Conservation (phyloP, 2,888 invertebrate genomes). For the Cryptops parisi region DNA sequence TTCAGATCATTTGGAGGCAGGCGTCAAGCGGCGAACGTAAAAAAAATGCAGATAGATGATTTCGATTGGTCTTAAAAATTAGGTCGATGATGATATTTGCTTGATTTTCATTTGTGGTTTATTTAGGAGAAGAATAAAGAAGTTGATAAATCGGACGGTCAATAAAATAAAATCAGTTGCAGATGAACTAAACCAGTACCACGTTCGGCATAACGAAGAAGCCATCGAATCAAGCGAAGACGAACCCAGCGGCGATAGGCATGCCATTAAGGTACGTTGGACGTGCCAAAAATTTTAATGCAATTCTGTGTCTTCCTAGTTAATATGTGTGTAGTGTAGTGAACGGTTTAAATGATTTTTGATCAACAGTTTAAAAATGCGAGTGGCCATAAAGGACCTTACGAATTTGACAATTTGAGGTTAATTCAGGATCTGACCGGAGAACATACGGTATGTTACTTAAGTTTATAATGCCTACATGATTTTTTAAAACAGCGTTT, state of each 20-base stretch:
- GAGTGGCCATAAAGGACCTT: slow-evolving; percentile 91
- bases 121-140: slow-evolving; percentile 31
- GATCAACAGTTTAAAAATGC: slow-evolving; percentile 84
- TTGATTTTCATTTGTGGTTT: slow-evolving; percentile 6
- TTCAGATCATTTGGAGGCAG: slow-evolving; percentile 26
- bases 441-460: slow-evolving; percentile 53
- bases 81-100: not conserved
- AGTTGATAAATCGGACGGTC: slow-evolving; percentile 64
- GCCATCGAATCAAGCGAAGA: slow-evolving; percentile 57
- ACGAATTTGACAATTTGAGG: slow-evolving; percentile 82
- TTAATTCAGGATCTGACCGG: slow-evolving; percentile 69
- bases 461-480: not conserved
- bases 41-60: not conserved
- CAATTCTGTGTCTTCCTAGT: too few species aligned
- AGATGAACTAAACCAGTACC: slow-evolving; percentile 56
- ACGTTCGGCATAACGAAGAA: slow-evolving; percentile 55
- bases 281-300: too few species aligned
- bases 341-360: not conserved
- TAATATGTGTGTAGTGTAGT: too few species aligned
- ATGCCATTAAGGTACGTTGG: slow-evolving; percentile 20
- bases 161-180: slow-evolving; percentile 80
- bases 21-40: slow-evolving; percentile 3
- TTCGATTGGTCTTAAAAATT: not conserved
- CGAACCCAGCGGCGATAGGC: slow-evolving; percentile 30
- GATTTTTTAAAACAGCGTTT: too few species aligned